Evolutionary conservation across 2,113 vertebrate species (phyloP).

Genomic region (Campylomormyrus tamandua): DNA sequence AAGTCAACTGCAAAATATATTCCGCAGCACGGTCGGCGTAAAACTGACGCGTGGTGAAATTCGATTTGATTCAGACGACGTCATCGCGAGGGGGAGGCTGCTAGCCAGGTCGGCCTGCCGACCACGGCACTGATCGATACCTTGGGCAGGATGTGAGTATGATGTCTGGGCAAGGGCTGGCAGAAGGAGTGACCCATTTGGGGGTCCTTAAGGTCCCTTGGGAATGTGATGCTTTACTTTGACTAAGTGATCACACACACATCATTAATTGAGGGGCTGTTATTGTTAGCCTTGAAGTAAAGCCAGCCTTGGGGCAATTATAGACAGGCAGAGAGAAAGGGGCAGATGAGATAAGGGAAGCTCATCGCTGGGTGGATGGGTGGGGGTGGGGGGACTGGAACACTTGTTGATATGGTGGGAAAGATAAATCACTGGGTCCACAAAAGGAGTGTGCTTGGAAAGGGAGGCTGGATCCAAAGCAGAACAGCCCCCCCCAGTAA

Average conservation of each 20-base stretch:
- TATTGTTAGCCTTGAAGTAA: not conserved
- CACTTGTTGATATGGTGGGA: slow-evolving; percentile 68
- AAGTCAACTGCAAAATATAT: slow-evolving; percentile 21
- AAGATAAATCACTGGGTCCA: slow-evolving; percentile 73
- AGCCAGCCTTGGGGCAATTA: not conserved
- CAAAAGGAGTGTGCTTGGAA: slow-evolving; percentile 62
- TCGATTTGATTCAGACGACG: slow-evolving; percentile 22
- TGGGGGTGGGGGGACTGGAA: slow-evolving; percentile 24
- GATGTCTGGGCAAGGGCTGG: not conserved
- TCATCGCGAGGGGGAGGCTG: slow-evolving; percentile 2
- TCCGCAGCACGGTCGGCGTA: not conserved
- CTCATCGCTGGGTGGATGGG: slow-evolving; percentile 44
- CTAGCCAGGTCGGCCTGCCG: slow-evolving; percentile 16
- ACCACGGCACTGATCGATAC: slow-evolving; percentile 16
- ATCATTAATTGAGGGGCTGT: not conserved
- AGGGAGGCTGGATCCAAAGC: slow-evolving; percentile 47
- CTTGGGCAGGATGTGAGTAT: slow-evolving; percentile 15
- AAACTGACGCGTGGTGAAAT: slow-evolving; percentile 23
- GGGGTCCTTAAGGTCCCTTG: not conserved
- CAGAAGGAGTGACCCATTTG: not conserved
- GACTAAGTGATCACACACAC: not conserved
- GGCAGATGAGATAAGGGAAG: slow-evolving; percentile 49
- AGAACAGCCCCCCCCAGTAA: slow-evolving; percentile 83
- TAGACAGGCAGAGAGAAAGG: not conserved
- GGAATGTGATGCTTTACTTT: not conserved